Percentiles rank a stretch among this genome's conserved stretches.
Conservation (phyloP, 92 coral and sea anemone species). For the Parazoanthus atlanticus region DNA sequence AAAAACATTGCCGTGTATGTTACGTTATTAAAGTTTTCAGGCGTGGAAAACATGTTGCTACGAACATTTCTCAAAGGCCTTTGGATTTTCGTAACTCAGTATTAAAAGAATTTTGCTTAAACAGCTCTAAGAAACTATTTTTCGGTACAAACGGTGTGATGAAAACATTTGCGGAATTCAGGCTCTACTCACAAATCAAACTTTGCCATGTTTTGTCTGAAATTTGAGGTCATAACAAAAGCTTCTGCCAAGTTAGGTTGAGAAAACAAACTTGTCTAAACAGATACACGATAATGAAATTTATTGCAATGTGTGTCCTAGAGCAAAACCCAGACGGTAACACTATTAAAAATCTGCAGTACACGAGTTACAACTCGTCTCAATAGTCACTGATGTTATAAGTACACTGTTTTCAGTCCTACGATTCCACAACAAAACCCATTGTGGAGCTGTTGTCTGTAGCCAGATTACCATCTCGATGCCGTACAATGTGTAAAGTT, state of each 20-base stretch:
- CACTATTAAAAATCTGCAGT: not conserved
- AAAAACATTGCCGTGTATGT: not conserved
- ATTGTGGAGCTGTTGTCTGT: not conserved
- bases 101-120: not conserved
- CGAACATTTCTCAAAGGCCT: not conserved
- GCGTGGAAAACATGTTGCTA: not conserved
- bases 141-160: not conserved
- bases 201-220: conserved; percentile 32
- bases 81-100: not conserved
- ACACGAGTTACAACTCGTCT: not conserved
- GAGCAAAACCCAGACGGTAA: not conserved
- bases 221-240: conserved; percentile 13
- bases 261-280: conserved; percentile 26
- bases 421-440: not conserved
- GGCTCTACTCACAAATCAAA: conserved; percentile 3
- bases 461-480: not conserved
- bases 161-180: conserved; percentile 33
- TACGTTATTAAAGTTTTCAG: not conserved
- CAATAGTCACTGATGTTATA: not conserved
- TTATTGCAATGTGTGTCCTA: not conserved
- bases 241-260: conserved; percentile 16
- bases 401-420: not conserved
- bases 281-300: conserved; percentile 16
- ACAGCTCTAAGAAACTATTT: not conserved
- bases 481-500: not conserved